Base-by-base conservation (phyloP, 2,797 vertebrate species). In the Mormyrops attenuatus region DNA sequence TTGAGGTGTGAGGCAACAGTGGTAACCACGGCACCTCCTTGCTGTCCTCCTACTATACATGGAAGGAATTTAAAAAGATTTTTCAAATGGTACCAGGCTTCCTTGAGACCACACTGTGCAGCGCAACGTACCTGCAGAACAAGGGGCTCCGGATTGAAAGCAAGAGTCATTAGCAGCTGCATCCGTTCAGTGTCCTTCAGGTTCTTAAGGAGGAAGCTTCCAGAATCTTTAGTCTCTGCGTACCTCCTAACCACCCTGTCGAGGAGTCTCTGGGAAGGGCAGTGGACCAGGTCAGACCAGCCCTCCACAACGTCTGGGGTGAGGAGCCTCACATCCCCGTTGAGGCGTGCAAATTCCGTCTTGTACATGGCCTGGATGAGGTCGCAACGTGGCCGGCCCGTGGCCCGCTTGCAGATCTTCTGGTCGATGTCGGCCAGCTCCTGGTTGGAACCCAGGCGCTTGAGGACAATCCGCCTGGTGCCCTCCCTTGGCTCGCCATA, bases 211-310 rank as follows among this genome's bases (percentile, higher is more conserved):
- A 99, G 94, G 94, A 99, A 99, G 95, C 98, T 99, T 93, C 98
- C 98, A 0, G 98, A 99, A 94, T 99, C 98, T 95, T 98, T 98
- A 93, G 98, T 99, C 96, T 99, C 98, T 2, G 98, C 98, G 4
- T 99, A 99, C 92, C 98, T 96, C 91, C 98, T 97, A 88, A 99
- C 98, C 91, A 99, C 96, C 47, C 98, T 97, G 95, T 99, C 98
- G 91, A 99, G 97, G 91, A 99, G 95, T 94, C 98, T 97, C 96
- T 99, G 98, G 88, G 98, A 99, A 85, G 98, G 98, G 94, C 98
- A 99, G 94, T 99, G 98, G 93, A 99, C 98, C 93, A 99, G 95
- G 94, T 99, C 98, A 11, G 98, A 99, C 98, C 98, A 99, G 91
- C 98, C 98, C 94, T 99, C 98, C 93, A 99, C 98, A 69, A 98